Evolutionary conservation across 1,140 invertebrate genomes (phyloP), one percentile per base, ranked within the genome.

Genomic region (Zophobas atratus): DNA sequence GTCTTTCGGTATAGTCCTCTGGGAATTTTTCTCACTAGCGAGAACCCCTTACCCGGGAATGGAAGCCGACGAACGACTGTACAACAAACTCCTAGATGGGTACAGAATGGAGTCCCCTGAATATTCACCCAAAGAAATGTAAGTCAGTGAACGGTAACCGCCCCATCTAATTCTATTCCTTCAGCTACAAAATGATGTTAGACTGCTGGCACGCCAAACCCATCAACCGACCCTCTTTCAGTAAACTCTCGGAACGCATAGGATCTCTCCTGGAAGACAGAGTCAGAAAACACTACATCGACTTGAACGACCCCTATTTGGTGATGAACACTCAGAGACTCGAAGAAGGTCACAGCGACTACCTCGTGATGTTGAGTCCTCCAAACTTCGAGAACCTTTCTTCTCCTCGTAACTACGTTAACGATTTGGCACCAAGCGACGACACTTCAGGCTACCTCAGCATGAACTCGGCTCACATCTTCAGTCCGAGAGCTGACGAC

Each of bases 21-120:
- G 97, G 97, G 97, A 99, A 88, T 91, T 98, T 75, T 99, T 98
- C 84, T 95, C 96, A 0, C 89, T 97, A 20, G 95, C 95, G 0
- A 92, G 92, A 82, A 95, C 94, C 0, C 97, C 97, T 0, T 99
- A 98, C 89, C 93, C 94, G 0, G 94, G 94, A 55, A 93, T 96
- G 86, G 91, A 93, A 82, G 91, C 93, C 33, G 89, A 92, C 81
- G 91, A 93, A 77, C 89, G 90, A 82, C 89, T 96, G 72, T 92
- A 93, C 75, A 89, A 92, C 35, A 94, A 92, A 84, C 87, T 98
- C 0, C 90, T 92, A 60, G 92, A 93, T 83, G 97, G 97, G 53
- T 95, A 96, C 82, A 89, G 96, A 75, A 93, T 98, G 91, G 95
- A 96, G 75, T 92, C 93, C 80, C 97, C 97, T 0, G 86, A 91